Evolutionary conservation across 2,113 vertebrate genomes (phyloP).

Genomic region (Bos indicus): DNA sequence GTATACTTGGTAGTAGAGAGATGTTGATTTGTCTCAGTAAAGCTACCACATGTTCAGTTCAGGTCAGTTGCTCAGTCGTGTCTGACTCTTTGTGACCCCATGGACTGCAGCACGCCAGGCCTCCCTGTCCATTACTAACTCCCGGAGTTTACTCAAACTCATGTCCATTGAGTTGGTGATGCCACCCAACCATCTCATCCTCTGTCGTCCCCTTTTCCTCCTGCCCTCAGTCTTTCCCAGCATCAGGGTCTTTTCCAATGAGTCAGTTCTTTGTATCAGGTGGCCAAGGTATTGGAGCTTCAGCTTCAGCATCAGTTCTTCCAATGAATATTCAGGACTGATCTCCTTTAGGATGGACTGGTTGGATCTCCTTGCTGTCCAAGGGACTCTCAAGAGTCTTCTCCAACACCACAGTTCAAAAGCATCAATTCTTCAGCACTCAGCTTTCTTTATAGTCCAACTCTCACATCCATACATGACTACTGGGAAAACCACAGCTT

Average conservation of each 20-base stretch:
- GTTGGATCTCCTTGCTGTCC: background rate
- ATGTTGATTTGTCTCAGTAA: background rate
- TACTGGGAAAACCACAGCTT: background rate
- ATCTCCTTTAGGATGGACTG: background rate
- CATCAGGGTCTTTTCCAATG: background rate
- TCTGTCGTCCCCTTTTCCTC: fast-evolving
- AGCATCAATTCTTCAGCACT: background rate
- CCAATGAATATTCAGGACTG: background rate
- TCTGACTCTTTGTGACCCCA: background rate
- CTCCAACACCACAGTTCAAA: background rate
- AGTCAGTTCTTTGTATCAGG: background rate
- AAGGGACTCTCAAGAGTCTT: background rate
- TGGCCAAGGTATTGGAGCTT: background rate
- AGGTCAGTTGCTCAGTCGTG: background rate
- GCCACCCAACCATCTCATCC: background rate
- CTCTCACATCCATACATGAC: background rate
- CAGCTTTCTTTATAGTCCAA: background rate
- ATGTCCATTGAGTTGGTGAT: background rate
- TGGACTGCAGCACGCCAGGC: background rate
- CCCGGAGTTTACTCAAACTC: fast-evolving
- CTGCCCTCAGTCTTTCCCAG: background rate
- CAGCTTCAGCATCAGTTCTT: background rate
- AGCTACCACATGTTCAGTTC: fast-evolving
- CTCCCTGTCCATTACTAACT: fast-evolving
- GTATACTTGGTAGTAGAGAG: fast-evolving